These are phyloP conservation scores for Bhutanitis thaidina DNA, from an alignment of 2,888 invertebrate species.

Conservation along the genomic window DNA sequence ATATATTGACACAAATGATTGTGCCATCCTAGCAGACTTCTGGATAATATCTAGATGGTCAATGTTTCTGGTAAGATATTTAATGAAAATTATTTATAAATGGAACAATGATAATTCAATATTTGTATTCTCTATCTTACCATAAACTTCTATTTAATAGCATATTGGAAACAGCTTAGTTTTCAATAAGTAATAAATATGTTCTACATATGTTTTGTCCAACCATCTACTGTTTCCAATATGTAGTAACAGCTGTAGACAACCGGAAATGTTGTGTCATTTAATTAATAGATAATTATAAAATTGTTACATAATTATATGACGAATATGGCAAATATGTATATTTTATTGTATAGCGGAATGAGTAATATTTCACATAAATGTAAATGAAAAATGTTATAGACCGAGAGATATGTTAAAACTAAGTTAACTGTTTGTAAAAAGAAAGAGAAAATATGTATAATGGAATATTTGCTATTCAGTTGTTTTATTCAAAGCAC, in stretches of 20 bases:
- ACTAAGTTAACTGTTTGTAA: conserved; percentile 79
- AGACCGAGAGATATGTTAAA: conserved; percentile 73
- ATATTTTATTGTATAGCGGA: conserved; percentile 78
- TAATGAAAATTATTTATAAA: conserved; percentile 1
- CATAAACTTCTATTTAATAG: conserved; percentile 32
- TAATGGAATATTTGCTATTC: conserved; percentile 75
- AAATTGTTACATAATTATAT: conserved; percentile 70
- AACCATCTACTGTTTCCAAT: conserved; percentile 43
- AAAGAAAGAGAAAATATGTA: conserved; percentile 76
- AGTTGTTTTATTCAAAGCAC: conserved; percentile 55
- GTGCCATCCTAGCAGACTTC: conserved; percentile 54
- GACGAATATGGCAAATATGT: conserved; percentile 72
- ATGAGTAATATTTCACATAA: conserved; percentile 70
- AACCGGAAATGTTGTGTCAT: conserved; percentile 74
- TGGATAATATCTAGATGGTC: conserved; percentile 29
- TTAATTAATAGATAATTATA: conserved; percentile 62
- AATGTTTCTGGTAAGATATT: conserved; percentile 31
- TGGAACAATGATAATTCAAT: not conserved
- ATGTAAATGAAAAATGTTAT: conserved; percentile 77
- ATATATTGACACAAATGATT: conserved; percentile 52
- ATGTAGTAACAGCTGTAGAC: conserved; percentile 47
- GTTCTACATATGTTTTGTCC: conserved; percentile 11
- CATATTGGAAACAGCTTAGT: conserved; percentile 28
- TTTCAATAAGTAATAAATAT: not conserved
- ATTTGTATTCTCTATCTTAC: conserved; percentile 30